These are phyloP conservation scores for Gobio occitaniae DNA, from an alignment of 2,797 vertebrate species.

Conservation along the genomic window DNA sequence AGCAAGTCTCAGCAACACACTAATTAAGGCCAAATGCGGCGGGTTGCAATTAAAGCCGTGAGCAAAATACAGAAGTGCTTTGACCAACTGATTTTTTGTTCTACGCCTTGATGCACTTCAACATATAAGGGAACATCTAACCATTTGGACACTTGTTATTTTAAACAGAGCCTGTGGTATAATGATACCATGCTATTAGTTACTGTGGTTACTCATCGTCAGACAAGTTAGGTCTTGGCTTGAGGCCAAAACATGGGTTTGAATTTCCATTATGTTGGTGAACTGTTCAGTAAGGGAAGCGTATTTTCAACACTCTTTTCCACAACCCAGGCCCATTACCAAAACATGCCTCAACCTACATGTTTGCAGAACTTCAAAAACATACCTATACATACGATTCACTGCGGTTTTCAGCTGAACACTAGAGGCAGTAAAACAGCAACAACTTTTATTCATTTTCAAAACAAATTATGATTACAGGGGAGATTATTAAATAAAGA, in stretches of 20 bases:
- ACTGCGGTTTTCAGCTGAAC: neutral
- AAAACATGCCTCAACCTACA: neutral
- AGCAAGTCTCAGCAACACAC: constrained; percentile 20
- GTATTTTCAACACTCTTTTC: neutral
- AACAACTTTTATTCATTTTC: neutral
- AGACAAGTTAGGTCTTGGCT: neutral
- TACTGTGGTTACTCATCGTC: constrained; percentile 1
- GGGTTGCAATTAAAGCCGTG: neutral
- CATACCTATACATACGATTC: neutral
- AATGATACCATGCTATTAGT: constrained; percentile 10
- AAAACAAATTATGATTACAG: neutral
- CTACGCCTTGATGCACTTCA: neutral
- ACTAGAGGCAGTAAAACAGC: neutral
- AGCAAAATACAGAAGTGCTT: neutral
- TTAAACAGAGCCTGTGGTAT: constrained; percentile 4
- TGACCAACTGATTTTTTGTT: neutral
- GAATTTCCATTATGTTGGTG: constrained; percentile 15
- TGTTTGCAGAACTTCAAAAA: neutral
- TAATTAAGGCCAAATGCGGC: neutral
- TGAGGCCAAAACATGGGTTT: constrained; percentile 5
- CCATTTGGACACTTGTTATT: neutral
- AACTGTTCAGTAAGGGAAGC: neutral
- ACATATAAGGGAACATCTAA: too few relatives aligned
- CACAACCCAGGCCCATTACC: neutral
- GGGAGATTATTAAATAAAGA: neutral